These are phyloP conservation scores for Antitype chi DNA, from an alignment of 2,888 invertebrate species.

Conservation along the genomic window DNA sequence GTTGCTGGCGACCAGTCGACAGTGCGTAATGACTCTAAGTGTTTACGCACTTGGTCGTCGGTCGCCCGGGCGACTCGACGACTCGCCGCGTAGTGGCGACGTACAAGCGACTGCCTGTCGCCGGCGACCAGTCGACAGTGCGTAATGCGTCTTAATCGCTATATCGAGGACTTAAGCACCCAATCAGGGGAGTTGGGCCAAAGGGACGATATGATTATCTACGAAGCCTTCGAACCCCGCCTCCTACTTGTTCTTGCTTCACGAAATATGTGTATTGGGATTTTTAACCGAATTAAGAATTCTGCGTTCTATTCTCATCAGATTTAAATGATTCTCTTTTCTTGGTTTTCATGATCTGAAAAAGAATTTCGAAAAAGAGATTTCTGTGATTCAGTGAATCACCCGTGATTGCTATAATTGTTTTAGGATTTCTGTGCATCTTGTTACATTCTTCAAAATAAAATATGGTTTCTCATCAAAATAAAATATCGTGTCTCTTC, in stretches of 20 bases:
- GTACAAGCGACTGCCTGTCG: no score
- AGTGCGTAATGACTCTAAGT: no score
- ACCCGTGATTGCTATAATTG: background rate
- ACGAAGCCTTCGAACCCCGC: constrained; percentile 17
- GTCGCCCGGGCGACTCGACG: no score
- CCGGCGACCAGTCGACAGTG: no score
- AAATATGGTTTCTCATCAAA: no score
- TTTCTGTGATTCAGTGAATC: no score
- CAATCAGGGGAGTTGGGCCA: constrained; percentile 65
- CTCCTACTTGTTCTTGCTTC: constrained; percentile 6
- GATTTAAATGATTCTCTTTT: background rate
- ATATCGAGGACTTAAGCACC: constrained; percentile 67
- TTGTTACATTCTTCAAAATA: background rate
- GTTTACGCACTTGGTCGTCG: no score
- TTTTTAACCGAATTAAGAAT: constrained; percentile 21
- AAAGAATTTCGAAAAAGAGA: background rate
- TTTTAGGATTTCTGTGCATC: background rate
- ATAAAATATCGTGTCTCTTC: no score
- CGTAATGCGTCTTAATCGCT: no score
- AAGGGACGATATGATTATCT: constrained; percentile 64
- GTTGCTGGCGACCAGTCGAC: no score
- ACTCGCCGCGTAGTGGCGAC: no score
- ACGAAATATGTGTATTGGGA: constrained; percentile 10
- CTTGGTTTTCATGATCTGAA: no score
- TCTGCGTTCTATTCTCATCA: background rate